phyloP scores from a whole-genome alignment of 2,113 vertebrate species.

The Lepus europaeus region DNA sequence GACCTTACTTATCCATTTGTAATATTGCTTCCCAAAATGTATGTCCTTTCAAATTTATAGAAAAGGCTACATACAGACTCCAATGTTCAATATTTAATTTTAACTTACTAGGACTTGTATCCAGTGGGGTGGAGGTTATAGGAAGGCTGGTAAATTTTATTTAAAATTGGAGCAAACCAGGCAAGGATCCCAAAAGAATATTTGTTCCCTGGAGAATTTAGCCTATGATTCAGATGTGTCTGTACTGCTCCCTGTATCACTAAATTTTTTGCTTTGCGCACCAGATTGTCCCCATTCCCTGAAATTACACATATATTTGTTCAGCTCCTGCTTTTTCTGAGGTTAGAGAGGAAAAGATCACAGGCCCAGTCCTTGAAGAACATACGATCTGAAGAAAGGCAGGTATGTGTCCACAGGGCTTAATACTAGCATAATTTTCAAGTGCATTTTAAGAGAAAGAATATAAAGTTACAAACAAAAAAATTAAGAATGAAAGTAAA shows the following conservation, averaged over 20 bases:
- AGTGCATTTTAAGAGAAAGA: constrained; percentile 16
- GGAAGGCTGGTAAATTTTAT: neutral
- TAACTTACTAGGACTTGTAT: neutral
- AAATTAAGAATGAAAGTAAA: constrained; percentile 13
- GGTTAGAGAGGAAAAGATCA: neutral
- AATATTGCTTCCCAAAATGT: neutral
- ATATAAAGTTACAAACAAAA: neutral
- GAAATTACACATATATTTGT: neutral
- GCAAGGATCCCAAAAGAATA: neutral
- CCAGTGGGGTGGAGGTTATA: neutral
- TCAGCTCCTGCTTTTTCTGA: constrained; percentile 21
- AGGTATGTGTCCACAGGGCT: neutral
- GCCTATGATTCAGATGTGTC: neutral
- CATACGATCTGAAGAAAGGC: neutral
- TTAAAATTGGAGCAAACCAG: neutral
- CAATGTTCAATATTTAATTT: constrained; percentile 42
- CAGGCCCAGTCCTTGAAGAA: neutral
- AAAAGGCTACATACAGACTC: neutral
- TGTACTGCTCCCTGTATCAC: neutral
- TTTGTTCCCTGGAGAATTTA: neutral
- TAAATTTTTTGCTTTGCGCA: neutral
- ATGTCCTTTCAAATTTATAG: neutral
- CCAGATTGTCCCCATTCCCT: neutral
- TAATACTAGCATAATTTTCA: neutral
- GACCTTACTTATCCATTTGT: neutral